Conservation (phyloP, 1,140 invertebrate species). For the Lucilia sericata region DNA sequence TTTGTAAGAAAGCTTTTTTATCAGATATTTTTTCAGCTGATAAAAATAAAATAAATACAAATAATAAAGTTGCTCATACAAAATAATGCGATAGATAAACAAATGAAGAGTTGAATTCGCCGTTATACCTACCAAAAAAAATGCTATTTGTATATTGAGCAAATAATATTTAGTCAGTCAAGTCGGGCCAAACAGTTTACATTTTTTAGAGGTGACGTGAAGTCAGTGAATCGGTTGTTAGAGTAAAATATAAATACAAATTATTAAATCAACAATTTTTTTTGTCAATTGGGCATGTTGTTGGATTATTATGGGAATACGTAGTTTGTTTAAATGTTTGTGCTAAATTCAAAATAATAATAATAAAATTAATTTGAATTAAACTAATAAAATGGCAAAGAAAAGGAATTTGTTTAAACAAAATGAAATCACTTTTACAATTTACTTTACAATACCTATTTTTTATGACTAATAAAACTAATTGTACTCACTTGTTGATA, state of each 20-base stretch:
- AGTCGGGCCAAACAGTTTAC: not conserved
- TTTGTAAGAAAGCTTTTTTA: too few species aligned
- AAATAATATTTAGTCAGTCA: not conserved
- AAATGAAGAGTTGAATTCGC: not conserved
- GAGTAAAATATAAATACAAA: not conserved
- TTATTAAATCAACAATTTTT: not conserved
- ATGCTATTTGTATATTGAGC: not conserved
- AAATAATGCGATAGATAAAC: not conserved
- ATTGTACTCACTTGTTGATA: not conserved
- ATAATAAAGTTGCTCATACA: not conserved
- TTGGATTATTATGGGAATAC: constrained; percentile 42
- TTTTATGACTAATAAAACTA: too few species aligned
- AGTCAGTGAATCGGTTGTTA: not conserved
- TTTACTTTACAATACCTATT: too few species aligned
- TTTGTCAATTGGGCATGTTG: constrained; percentile 13
- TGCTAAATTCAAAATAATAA: constrained; percentile 28
- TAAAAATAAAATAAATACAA: not conserved
- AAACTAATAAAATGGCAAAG: not conserved
- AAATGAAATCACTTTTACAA: not conserved
- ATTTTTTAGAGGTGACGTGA: not conserved
- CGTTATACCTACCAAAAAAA: not conserved
- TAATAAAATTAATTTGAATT: not conserved
- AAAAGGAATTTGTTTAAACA: not conserved
- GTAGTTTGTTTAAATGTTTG: constrained; percentile 47
- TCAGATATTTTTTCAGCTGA: not conserved